Percentiles rank a stretch among this genome's conserved stretches.
Conservation (phyloP, 2,797 vertebrate genomes). For the Amphiprion clarkii region DNA sequence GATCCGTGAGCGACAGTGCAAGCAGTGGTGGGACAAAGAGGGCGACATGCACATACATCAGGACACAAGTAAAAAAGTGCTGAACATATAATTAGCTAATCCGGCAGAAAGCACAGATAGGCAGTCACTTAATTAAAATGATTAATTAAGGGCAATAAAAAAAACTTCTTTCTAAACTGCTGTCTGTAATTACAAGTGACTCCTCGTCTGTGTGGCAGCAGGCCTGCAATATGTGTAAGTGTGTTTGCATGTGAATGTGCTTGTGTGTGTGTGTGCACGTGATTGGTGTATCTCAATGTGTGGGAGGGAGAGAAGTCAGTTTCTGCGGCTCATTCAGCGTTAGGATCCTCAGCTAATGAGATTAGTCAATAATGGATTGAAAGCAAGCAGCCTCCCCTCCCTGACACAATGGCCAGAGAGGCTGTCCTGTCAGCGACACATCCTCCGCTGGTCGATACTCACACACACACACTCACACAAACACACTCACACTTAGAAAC, state of each 20-base stretch:
- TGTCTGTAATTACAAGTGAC: slow-evolving; percentile 77
- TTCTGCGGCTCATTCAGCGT: slow-evolving; percentile 74
- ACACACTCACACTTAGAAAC: slow-evolving; percentile 53
- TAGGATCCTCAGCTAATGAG: slow-evolving; percentile 81
- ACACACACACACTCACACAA: slow-evolving; percentile 26
- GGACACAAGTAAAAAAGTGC: slow-evolving; percentile 63
- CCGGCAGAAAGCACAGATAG: slow-evolving; percentile 74
- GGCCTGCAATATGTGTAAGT: slow-evolving; percentile 44
- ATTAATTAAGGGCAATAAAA: slow-evolving; percentile 81
- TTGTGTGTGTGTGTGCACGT: slow-evolving; percentile 38
- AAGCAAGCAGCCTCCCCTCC: slow-evolving; percentile 72
- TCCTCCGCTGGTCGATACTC: slow-evolving; percentile 71
- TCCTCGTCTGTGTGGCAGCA: slow-evolving; percentile 56
- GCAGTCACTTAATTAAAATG: slow-evolving; percentile 83
- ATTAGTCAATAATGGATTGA: slow-evolving; percentile 85
- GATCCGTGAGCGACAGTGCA: slow-evolving; percentile 46
- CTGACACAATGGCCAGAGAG: slow-evolving; percentile 75
- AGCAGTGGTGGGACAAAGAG: slow-evolving; percentile 39
- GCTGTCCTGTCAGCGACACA: slow-evolving; percentile 77
- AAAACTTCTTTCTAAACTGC: slow-evolving; percentile 69
- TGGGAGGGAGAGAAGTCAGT: slow-evolving; percentile 61
- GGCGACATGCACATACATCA: slow-evolving; percentile 29
- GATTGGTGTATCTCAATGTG: slow-evolving; percentile 51
- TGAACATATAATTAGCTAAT: slow-evolving; percentile 80
- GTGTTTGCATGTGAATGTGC: slow-evolving; percentile 50